These are phyloP conservation scores for Philotrypesis tridentata DNA, from an alignment of 1,140 invertebrate species.

Conservation along the genomic window DNA sequence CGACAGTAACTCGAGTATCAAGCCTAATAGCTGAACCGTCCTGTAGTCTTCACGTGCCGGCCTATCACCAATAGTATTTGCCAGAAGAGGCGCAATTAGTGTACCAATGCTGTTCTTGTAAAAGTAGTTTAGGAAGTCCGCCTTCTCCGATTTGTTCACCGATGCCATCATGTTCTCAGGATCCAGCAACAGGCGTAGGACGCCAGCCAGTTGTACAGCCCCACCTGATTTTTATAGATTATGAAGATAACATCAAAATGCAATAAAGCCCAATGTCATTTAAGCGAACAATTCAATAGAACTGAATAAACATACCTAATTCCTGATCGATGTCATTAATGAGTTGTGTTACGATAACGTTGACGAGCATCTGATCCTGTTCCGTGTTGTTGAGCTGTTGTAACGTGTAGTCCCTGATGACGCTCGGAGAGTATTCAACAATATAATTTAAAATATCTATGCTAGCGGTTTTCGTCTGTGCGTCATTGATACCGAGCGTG, in stretches of 20 bases:
- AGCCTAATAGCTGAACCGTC: conserved; percentile 94
- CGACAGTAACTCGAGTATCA: conserved; percentile 96
- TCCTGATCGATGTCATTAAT: conserved; percentile 90
- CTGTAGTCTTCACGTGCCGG: conserved; percentile 95
- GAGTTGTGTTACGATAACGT: conserved; percentile 98
- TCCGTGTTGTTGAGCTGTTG: conserved; percentile 92
- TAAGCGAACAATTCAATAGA: not conserved
- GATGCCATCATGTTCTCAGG: conserved; percentile 98
- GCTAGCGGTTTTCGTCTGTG: conserved; percentile 94
- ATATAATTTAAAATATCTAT: conserved; percentile 99
- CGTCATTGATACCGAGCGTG: conserved; percentile 93
- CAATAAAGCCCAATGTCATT: not conserved
- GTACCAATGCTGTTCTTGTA: conserved; percentile 99
- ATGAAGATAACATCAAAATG: not conserved
- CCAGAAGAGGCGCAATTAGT: conserved; percentile 91
- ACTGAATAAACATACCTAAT: conserved; percentile 69
- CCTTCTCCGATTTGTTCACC: conserved; percentile 96
- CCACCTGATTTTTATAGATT: conserved; percentile 78
- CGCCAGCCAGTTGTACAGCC: conserved; percentile 95
- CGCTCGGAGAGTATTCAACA: conserved; percentile 98
- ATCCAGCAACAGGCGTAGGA: conserved; percentile 94
- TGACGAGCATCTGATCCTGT: conserved; percentile 94
- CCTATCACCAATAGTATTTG: conserved; percentile 91
- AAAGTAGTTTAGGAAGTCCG: conserved; percentile 98
- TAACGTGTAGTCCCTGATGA: conserved; percentile 96